Conservation (phyloP, 2,113 vertebrate genomes). For the Lepus americanus region DNA sequence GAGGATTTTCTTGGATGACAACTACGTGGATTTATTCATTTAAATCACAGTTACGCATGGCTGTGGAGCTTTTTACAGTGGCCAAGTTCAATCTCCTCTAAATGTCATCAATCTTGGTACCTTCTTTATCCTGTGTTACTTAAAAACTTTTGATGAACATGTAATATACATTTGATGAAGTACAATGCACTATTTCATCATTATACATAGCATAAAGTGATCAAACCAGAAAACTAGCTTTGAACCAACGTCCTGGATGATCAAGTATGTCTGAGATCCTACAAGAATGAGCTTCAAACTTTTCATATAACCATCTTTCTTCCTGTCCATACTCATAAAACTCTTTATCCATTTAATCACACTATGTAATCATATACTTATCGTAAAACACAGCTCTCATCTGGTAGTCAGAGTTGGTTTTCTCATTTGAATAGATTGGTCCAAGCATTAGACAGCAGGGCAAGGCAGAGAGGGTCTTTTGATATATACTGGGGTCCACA, state of each 20-base stretch:
- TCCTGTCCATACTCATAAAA: slow-evolving; percentile 13
- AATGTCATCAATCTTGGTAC: background rate
- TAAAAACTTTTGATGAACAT: background rate
- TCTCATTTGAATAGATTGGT: slow-evolving; percentile 1
- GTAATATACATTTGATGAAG: too few species aligned
- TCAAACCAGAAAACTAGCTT: background rate
- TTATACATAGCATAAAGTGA: too few species aligned
- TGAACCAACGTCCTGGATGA: background rate
- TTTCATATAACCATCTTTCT: slow-evolving; percentile 17
- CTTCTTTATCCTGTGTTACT: background rate
- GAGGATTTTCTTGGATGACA: background rate
- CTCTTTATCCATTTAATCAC: background rate
- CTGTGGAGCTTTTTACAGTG: background rate
- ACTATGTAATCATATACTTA: background rate
- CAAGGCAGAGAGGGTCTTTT: background rate
- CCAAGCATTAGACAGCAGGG: background rate
- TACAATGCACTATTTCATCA: too few species aligned
- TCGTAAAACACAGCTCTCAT: background rate
- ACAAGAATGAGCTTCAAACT: background rate
- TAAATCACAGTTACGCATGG: background rate
- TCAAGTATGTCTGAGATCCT: background rate
- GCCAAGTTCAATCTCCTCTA: background rate
- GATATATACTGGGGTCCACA: background rate
- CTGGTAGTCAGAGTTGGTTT: background rate
- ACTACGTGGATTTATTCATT: background rate